phyloP scores from a whole-genome alignment of 2,113 vertebrate genomes.

The Psittacara wagleri region DNA sequence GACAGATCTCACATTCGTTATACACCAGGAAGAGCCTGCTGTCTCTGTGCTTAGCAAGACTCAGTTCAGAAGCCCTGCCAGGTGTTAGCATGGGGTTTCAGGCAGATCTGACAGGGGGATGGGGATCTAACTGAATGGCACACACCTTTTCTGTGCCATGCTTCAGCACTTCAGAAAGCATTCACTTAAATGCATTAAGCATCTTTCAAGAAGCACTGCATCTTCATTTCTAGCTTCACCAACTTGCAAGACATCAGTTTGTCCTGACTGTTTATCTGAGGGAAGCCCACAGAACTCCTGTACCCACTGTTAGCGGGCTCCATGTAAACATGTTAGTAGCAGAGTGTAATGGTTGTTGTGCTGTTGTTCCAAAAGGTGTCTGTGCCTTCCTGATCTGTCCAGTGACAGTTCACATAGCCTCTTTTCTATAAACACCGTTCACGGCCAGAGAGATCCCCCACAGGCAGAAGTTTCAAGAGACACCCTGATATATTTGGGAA shows the following conservation, averaged over 20 bases:
- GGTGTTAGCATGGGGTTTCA: not conserved
- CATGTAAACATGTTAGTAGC: not conserved
- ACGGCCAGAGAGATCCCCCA: not conserved
- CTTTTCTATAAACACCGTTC: not conserved
- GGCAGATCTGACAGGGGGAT: not conserved
- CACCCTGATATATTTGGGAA: not conserved
- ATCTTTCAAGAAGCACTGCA: not conserved
- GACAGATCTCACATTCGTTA: not conserved
- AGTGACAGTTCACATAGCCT: not conserved
- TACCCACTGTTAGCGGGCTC: not conserved
- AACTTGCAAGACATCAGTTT: not conserved
- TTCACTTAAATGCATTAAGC: not conserved
- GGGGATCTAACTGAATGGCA: not conserved
- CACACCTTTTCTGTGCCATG: accelerated
- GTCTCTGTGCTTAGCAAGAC: not conserved
- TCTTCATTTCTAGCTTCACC: not conserved
- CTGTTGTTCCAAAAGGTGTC: not conserved
- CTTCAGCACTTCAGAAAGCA: not conserved
- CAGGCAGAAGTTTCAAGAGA: not conserved
- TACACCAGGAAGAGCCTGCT: not conserved
- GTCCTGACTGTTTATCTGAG: not conserved
- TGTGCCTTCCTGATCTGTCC: not conserved
- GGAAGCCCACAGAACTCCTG: not conserved
- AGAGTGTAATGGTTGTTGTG: not conserved
- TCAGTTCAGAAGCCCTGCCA: not conserved